These are phyloP conservation scores for Solenopsis fugax DNA, from an alignment of 1,140 invertebrate species.

Conservation along the genomic window DNA sequence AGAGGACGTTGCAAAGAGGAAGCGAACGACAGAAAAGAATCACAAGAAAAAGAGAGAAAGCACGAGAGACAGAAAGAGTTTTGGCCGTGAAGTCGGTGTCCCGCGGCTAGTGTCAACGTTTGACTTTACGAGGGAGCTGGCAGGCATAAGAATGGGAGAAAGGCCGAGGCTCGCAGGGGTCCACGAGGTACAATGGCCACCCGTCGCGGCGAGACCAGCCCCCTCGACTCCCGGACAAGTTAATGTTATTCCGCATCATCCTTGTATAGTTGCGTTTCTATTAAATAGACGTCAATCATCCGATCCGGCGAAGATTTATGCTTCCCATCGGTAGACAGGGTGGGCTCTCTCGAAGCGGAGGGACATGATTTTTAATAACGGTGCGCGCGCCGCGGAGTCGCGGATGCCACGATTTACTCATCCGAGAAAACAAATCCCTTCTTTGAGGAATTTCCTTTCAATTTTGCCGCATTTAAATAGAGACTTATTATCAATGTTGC, in stretches of 20 bases:
- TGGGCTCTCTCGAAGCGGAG: slow-evolving; percentile 55
- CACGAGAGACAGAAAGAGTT: slow-evolving; percentile 54
- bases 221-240: slow-evolving; percentile 84
- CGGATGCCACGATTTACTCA: background rate
- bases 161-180: slow-evolving; percentile 78
- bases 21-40: slow-evolving; percentile 27
- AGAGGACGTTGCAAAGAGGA: slow-evolving; percentile 21
- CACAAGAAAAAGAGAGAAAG: slow-evolving; percentile 34
- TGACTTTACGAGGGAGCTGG: slow-evolving; percentile 85
- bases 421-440: background rate
- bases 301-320: slow-evolving; percentile 78
- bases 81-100: slow-evolving; percentile 74
- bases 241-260: slow-evolving; percentile 82
- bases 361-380: slow-evolving; percentile 74
- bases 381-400: background rate
- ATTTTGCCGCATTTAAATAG: background rate
- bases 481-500: background rate
- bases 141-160: slow-evolving; percentile 79
- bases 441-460: background rate
- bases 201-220: slow-evolving; percentile 82
- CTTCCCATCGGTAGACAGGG: slow-evolving; percentile 64
- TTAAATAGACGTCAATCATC: slow-evolving; percentile 85
- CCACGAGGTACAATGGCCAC: slow-evolving; percentile 82
- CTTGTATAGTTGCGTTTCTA: slow-evolving; percentile 84
- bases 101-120: slow-evolving; percentile 85